phyloP scores from a whole-genome alignment of 1,140 invertebrate genomes.

The Nymphalis io region DNA sequence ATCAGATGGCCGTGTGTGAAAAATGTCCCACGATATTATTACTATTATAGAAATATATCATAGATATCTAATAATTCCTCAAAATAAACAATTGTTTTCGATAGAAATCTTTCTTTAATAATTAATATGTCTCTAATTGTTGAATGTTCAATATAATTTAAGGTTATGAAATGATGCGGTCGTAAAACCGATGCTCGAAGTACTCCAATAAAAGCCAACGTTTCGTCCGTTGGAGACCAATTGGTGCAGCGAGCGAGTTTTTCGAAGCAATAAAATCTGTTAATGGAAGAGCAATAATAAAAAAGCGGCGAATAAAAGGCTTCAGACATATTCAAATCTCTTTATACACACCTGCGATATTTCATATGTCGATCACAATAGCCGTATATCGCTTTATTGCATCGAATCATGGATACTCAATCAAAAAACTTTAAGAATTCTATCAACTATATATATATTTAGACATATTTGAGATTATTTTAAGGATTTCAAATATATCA shows the following conservation, averaged over 20 bases:
- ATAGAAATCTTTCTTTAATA: not conserved
- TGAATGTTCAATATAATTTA: conserved; percentile 50
- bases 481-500: not conserved
- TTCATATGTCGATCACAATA: conserved; percentile 50
- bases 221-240: conserved; percentile 56
- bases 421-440: not conserved
- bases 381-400: conserved; percentile 41
- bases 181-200: conserved; percentile 53
- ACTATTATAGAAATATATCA: conserved; percentile 7
- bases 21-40: too few species aligned
- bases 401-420: conserved; percentile 24
- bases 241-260: conserved; percentile 63
- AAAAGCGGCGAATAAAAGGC: conserved; percentile 58
- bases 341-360: conserved; percentile 59
- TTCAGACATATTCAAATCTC: conserved; percentile 59
- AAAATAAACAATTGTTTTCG: not conserved
- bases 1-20: too few species aligned
- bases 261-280: conserved; percentile 65
- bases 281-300: conserved; percentile 74
- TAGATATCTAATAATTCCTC: too few species aligned
- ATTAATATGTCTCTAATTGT: conserved; percentile 38
- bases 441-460: too few species aligned
- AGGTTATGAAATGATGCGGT: conserved; percentile 57
- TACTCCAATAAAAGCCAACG: conserved; percentile 60
- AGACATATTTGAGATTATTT: not conserved